A percentile compares a stretch with the other conserved stretches of the same genome.
Conservation (phyloP, 2,113 vertebrate species). For the Sylvilagus bachmani region DNA sequence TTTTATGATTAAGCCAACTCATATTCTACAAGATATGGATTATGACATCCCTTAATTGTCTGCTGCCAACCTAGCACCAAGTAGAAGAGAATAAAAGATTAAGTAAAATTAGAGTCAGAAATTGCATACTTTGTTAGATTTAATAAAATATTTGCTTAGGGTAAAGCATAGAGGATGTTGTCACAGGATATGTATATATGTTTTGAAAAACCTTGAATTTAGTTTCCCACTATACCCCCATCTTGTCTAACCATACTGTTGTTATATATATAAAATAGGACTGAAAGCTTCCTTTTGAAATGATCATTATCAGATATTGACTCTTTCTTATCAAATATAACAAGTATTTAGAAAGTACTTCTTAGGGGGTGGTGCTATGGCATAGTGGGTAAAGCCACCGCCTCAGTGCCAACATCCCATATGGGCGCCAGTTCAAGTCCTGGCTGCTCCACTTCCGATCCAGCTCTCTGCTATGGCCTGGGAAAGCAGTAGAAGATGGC, state of each 20-base stretch:
- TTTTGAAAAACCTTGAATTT: conserved; percentile 37
- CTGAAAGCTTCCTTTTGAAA: conserved; percentile 54
- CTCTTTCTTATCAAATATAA: too few species aligned
- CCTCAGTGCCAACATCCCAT: too few species aligned
- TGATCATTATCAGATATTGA: not conserved
- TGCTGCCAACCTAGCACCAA: not conserved
- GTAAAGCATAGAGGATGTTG: not conserved
- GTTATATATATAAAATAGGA: not conserved
- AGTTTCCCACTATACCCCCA: not conserved
- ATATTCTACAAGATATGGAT: conserved; percentile 26
- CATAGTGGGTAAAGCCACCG: too few species aligned
- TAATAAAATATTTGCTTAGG: not conserved
- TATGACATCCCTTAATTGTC: not conserved
- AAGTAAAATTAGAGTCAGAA: conserved; percentile 37
- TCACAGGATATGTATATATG: not conserved
- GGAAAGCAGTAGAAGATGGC: too few species aligned
- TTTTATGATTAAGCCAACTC: conserved; percentile 2
- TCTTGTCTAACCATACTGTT: not conserved
- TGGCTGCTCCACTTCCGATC: too few species aligned
- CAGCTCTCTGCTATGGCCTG: too few species aligned
- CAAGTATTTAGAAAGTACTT: too few species aligned
- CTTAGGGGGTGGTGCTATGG: too few species aligned
- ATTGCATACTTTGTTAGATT: not conserved
- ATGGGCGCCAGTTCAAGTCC: too few species aligned
- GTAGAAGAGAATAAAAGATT: not conserved